phyloP scores from a whole-genome alignment of 2,888 invertebrate genomes.

The Dioctria rufipes region DNA sequence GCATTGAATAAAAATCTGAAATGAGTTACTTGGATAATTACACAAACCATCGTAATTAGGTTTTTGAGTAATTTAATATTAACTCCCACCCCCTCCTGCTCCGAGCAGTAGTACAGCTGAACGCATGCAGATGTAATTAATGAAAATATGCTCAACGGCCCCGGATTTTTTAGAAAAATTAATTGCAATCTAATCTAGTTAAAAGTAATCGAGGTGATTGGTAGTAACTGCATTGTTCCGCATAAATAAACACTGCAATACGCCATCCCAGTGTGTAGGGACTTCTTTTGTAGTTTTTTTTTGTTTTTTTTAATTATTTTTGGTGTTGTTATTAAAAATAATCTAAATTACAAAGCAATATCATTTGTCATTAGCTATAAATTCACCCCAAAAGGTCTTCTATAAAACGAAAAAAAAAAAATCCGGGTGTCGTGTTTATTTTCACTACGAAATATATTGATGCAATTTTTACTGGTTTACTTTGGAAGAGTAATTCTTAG shows the following conservation, averaged over 20 bases:
- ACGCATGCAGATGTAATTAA: constrained; percentile 41
- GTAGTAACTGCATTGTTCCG: neutral
- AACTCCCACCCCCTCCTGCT: constrained; percentile 4
- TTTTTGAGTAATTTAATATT: constrained; percentile 53
- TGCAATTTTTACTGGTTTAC: too few species aligned
- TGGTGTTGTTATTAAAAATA: too few species aligned
- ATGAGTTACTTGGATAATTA: constrained; percentile 52
- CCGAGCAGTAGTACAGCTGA: constrained; percentile 21
- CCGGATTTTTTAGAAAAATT: constrained; percentile 22
- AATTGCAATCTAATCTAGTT: constrained; percentile 26
- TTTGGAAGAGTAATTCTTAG: too few species aligned
- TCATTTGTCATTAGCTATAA: too few species aligned
- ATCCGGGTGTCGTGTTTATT: too few species aligned
- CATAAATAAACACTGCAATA: neutral
- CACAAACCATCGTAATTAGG: constrained; percentile 52
- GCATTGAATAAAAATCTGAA: constrained; percentile 51
- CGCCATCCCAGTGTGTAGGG: neutral
- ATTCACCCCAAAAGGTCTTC: too few species aligned
- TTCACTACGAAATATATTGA: too few species aligned
- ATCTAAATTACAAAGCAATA: too few species aligned
- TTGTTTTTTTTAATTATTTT: too few species aligned
- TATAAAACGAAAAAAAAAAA: too few species aligned
- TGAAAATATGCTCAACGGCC: constrained; percentile 34
- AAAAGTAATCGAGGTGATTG: neutral
- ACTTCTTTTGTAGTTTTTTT: too few species aligned